Conservation (phyloP, 1,140 invertebrate species). For the Psilanteris sp. region DNA sequence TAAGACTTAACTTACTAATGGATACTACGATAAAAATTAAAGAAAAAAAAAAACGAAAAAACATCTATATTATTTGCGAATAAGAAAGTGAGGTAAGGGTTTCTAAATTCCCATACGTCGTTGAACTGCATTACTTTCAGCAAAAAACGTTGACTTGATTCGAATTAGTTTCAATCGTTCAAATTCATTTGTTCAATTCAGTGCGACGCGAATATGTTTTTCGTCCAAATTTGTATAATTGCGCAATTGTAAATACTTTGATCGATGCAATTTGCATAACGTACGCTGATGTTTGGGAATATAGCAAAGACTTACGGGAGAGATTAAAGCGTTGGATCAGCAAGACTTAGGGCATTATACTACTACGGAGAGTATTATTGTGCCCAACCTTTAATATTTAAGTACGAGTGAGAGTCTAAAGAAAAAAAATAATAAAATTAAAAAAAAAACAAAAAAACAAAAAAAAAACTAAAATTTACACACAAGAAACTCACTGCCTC, state of each 20-base stretch:
- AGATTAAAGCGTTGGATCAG: slow-evolving; percentile 78
- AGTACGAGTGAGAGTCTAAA: slow-evolving; percentile 78
- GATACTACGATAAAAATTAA: slow-evolving; percentile 73
- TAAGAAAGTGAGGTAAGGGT: slow-evolving; percentile 73
- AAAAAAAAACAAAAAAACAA: slow-evolving; percentile 60
- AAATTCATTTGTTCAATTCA: no score
- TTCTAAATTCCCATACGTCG: slow-evolving; percentile 73
- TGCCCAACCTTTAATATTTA: slow-evolving; percentile 81
- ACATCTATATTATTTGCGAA: slow-evolving; percentile 77
- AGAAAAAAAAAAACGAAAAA: slow-evolving; percentile 44
- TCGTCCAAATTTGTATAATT: no score
- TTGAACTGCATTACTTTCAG: background rate
- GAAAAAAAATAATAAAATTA: slow-evolving; percentile 60
- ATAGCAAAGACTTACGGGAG: slow-evolving; percentile 73
- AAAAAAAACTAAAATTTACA: slow-evolving; percentile 51
- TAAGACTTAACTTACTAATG: slow-evolving; percentile 79
- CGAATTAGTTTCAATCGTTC: no score
- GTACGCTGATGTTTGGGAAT: slow-evolving; percentile 74
- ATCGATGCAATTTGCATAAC: no score
- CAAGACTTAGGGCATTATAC: slow-evolving; percentile 81
- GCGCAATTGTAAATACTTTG: no score
- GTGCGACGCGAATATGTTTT: no score
- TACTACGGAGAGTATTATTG: slow-evolving; percentile 80
- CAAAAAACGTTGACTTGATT: no score
- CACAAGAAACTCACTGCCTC: slow-evolving; percentile 67